phyloP scores from a whole-genome alignment of 2,888 invertebrate genomes.

The Xestia sexstrigata region DNA sequence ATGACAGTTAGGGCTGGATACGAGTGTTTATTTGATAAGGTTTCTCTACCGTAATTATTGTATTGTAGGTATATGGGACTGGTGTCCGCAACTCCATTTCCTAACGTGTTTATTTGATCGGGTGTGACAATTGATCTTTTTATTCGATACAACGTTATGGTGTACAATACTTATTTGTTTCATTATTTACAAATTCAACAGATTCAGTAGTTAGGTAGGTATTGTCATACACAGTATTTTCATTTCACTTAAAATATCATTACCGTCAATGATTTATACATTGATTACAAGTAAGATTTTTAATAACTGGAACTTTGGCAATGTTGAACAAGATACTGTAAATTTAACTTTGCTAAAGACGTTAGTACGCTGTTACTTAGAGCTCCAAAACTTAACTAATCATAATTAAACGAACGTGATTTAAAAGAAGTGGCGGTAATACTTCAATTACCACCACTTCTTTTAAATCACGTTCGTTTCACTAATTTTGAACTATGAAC shows the following conservation, averaged over 20 bases:
- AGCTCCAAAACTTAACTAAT: background rate
- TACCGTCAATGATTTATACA: background rate
- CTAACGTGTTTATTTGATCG: background rate
- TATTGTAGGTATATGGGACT: background rate
- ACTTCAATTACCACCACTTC: slow-evolving; percentile 16
- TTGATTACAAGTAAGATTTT: background rate
- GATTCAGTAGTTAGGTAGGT: background rate
- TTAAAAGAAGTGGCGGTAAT: too few species aligned
- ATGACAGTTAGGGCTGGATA: background rate
- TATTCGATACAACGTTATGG: background rate
- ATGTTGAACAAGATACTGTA: background rate
- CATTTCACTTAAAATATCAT: background rate
- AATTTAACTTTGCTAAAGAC: background rate
- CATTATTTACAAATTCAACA: background rate
- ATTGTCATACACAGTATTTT: background rate
- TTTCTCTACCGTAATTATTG: background rate
- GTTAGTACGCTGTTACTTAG: background rate
- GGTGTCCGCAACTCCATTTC: background rate
- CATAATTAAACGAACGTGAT: too few species aligned
- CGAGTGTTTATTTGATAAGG: background rate
- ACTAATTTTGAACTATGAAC: slow-evolving; percentile 55
- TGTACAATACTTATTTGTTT: background rate
- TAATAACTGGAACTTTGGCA: background rate
- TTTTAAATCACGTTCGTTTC: slow-evolving; percentile 33
- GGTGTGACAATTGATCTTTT: background rate